Percentiles rank a stretch among this genome's conserved stretches.
Conservation (phyloP, 1,140 invertebrate genomes). For the Conopomorpha cramerella region DNA sequence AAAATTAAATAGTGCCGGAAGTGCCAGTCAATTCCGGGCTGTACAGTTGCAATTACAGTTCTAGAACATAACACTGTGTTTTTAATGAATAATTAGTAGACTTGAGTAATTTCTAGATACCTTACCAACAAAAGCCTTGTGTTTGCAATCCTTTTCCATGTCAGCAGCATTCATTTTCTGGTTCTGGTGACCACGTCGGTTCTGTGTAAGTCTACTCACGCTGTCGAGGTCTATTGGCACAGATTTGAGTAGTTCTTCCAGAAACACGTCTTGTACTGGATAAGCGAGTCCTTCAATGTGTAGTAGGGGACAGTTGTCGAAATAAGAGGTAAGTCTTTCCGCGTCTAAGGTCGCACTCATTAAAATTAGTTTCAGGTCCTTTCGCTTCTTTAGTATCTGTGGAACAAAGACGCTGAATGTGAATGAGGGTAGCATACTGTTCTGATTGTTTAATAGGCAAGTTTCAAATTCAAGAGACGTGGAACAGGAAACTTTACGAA, state of each 20-base stretch:
- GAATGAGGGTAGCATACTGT: not conserved
- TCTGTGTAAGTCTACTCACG: no score
- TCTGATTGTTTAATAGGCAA: constrained; percentile 1
- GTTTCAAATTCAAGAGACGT: no score
- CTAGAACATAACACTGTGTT: no score
- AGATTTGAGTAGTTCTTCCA: constrained; percentile 89
- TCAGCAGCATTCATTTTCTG: constrained; percentile 27
- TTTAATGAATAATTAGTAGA: no score
- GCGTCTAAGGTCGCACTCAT: constrained; percentile 94
- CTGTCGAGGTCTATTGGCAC: no score
- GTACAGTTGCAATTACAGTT: no score
- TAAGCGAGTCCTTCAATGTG: constrained; percentile 89
- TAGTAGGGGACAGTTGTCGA: constrained; percentile 75
- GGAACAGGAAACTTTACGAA: not conserved
- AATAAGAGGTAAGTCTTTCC: constrained; percentile 72
- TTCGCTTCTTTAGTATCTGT: constrained; percentile 61
- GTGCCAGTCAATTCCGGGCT: no score
- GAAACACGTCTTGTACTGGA: constrained; percentile 81
- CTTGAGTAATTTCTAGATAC: no score
- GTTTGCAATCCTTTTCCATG: constrained; percentile 36
- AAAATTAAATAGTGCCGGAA: no score
- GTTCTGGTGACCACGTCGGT: no score
- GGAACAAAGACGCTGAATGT: not conserved
- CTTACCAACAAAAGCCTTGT: constrained; percentile 32
- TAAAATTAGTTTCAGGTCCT: constrained; percentile 81